These are phyloP conservation scores for Alca torda DNA, from an alignment of 2,797 vertebrate genomes.

Conservation along the genomic window DNA sequence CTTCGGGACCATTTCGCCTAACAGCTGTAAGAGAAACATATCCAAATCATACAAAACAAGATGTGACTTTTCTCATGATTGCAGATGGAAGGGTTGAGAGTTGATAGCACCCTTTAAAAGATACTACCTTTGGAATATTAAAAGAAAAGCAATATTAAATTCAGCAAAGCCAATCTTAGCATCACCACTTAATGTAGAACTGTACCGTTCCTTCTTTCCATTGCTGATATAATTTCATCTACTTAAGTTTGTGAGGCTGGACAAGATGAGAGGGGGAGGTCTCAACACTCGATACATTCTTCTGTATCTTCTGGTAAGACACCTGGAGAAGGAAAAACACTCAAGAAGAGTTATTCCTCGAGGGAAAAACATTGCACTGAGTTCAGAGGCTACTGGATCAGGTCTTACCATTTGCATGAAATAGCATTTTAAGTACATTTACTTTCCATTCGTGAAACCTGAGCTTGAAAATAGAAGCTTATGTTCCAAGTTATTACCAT, in stretches of 20 bases:
- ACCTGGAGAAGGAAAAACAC: not conserved
- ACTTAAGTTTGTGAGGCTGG: not conserved
- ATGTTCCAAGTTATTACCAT: not conserved
- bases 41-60: not conserved
- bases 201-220: not conserved
- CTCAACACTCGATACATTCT: not conserved
- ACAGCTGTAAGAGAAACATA: not conserved
- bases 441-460: not conserved
- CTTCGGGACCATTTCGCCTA: not conserved
- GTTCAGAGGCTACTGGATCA: not conserved
- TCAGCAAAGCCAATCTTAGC: not conserved
- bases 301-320: not conserved
- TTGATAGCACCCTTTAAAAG: not conserved
- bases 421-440: not conserved
- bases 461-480: not conserved
- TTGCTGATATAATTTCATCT: not conserved
- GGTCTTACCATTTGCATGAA: not conserved
- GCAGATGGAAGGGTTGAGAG: not conserved
- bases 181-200: not conserved
- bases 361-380: not conserved
- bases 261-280: not conserved
- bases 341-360: not conserved
- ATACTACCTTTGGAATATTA: not conserved
- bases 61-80: not conserved
- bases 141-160: not conserved